A percentile compares a stretch with the other conserved stretches of the same genome.
Conservation (phyloP, 2,113 vertebrate genomes). For the Sminthopsis crassicaudata region DNA sequence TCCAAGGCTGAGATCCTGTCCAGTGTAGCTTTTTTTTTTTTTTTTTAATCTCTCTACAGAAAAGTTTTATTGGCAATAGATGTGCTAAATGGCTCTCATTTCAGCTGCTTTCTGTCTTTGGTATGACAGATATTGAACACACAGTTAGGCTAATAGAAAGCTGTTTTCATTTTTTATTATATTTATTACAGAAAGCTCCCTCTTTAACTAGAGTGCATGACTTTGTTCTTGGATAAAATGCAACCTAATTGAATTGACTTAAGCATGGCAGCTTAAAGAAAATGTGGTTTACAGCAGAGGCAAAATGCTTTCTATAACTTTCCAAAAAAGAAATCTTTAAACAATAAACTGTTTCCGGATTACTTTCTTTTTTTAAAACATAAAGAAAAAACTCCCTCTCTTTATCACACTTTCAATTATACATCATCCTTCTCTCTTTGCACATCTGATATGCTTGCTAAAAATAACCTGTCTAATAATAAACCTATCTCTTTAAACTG, state of each 20-base stretch:
- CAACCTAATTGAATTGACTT: not conserved
- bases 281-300: not conserved
- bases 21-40: not conserved
- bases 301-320: not conserved
- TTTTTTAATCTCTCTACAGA: not conserved
- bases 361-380: conserved; percentile 5
- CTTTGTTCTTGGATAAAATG: not conserved
- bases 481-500: not conserved
- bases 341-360: not conserved
- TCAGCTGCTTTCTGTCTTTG: not conserved
- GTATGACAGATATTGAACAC: conserved; percentile 6
- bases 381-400: not conserved
- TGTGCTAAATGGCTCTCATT: conserved; percentile 9
- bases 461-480: not conserved
- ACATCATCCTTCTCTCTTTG: not conserved
- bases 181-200: not conserved
- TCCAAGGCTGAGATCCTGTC: not conserved
- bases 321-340: conserved; percentile 9
- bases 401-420: not conserved
- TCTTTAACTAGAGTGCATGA: not conserved
- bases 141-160: conserved; percentile 6
- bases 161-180: conserved; percentile 21
- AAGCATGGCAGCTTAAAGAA: conserved; percentile 11
- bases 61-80: conserved; percentile 35
- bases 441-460: not conserved